Conservation (phyloP, 2,888 invertebrate genomes). For the Drosophila subsilvestris region DNA sequence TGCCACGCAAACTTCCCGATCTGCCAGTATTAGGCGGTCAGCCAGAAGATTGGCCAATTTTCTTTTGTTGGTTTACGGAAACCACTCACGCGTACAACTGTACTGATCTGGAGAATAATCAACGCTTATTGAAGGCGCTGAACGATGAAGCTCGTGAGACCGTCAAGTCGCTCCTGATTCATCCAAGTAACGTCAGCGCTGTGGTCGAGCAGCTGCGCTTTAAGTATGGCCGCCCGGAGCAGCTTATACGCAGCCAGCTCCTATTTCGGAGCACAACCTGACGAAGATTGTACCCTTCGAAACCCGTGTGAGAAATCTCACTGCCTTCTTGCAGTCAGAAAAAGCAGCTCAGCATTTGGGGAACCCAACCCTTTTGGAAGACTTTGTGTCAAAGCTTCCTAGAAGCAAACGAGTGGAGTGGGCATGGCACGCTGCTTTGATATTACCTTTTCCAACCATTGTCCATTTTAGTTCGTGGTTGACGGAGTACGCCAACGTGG, state of each 20-base stretch:
- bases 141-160: too few relatives aligned
- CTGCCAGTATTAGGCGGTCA: background rate
- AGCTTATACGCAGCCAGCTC: too few relatives aligned
- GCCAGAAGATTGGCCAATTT: background rate
- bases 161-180: background rate
- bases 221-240: background rate
- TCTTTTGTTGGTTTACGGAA: background rate
- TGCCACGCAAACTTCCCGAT: too few relatives aligned
- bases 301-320: too few relatives aligned
- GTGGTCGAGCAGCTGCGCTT: background rate
- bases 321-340: background rate
- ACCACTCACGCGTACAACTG: background rate
- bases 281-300: too few relatives aligned
- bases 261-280: too few relatives aligned
- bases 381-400: conserved; percentile 31
- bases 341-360: conserved; percentile 27
- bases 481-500: too few relatives aligned
- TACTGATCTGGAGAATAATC: background rate
- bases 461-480: conserved; percentile 4
- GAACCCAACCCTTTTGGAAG: conserved; percentile 32
- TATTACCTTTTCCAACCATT: conserved; percentile 16
- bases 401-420: conserved; percentile 30
- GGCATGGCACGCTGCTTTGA: conserved; percentile 7
- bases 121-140: background rate
- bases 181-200: conserved; percentile 1